These are phyloP conservation scores for Crocuta crocuta DNA, from an alignment of 2,113 vertebrate genomes.

Conservation along the genomic window DNA sequence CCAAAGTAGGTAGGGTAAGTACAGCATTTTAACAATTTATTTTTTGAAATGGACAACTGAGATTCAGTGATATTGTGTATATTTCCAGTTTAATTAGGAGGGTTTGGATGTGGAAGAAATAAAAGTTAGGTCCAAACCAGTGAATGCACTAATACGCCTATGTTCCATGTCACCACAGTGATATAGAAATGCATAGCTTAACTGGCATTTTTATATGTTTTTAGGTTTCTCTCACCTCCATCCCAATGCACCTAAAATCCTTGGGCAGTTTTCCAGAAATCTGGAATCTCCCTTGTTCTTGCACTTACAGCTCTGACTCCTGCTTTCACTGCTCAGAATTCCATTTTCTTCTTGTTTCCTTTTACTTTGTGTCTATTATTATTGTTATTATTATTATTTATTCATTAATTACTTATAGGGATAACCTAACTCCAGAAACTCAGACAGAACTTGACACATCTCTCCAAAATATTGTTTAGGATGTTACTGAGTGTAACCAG, in stretches of 20 bases:
- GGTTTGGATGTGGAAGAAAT: neutral
- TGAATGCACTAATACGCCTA: rapidly evolving
- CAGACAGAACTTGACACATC: neutral
- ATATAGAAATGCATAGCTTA: neutral
- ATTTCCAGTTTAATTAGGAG: neutral
- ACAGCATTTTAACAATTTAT: neutral
- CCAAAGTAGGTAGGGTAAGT: neutral
- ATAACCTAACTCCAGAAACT: neutral
- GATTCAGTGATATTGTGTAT: neutral
- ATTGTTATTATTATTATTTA: neutral
- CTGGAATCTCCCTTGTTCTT: neutral
- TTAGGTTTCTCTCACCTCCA: neutral
- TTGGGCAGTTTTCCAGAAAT: neutral
- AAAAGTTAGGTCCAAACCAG: neutral
- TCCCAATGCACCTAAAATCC: neutral
- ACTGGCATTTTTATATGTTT: neutral
- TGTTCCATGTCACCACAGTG: neutral
- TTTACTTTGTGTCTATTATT: neutral
- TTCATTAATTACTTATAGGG: too few species aligned
- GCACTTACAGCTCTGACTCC: neutral
- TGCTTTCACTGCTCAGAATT: neutral
- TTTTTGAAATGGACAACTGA: neutral
- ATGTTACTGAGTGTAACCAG: neutral
- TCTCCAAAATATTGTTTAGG: neutral
- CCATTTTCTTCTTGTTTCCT: neutral